phyloP scores from a whole-genome alignment of 2,797 vertebrate genomes.

The Onychomys torridus region DNA sequence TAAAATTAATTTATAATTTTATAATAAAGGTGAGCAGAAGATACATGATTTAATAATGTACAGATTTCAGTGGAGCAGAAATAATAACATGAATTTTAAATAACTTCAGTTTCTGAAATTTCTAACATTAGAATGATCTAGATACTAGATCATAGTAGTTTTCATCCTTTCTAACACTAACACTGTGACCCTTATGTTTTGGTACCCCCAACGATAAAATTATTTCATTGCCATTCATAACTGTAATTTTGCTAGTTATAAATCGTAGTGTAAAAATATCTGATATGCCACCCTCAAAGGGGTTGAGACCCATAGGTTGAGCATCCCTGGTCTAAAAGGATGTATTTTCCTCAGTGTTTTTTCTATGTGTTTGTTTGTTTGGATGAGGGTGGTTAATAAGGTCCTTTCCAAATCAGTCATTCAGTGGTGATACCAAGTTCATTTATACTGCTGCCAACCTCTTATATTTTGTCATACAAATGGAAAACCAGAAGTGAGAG shows the following conservation, averaged over 20 bases:
- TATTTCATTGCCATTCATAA: neutral
- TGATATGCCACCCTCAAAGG: neutral
- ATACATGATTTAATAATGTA: slow-evolving; percentile 30
- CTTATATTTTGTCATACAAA: neutral
- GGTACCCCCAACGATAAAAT: neutral
- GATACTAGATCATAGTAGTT: neutral
- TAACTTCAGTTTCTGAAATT: slow-evolving; percentile 44
- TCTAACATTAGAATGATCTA: slow-evolving; percentile 44
- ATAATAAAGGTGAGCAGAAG: neutral
- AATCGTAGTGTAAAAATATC: neutral
- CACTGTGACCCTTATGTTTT: too few relatives aligned
- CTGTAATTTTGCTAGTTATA: neutral
- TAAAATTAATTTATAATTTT: slow-evolving; percentile 58
- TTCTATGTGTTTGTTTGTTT: neutral
- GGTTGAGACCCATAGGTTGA: neutral
- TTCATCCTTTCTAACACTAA: neutral
- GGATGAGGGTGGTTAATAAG: neutral
- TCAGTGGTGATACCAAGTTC: neutral
- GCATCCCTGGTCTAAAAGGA: neutral
- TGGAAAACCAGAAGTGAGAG: neutral
- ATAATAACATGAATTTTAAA: slow-evolving; percentile 53
- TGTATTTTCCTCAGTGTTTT: neutral
- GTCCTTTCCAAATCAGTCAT: slow-evolving; percentile 16
- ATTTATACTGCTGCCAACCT: neutral
- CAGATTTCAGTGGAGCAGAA: slow-evolving; percentile 41